Conservation (phyloP, 92 coral and sea anemone genomes). For the Ricordea florida region DNA sequence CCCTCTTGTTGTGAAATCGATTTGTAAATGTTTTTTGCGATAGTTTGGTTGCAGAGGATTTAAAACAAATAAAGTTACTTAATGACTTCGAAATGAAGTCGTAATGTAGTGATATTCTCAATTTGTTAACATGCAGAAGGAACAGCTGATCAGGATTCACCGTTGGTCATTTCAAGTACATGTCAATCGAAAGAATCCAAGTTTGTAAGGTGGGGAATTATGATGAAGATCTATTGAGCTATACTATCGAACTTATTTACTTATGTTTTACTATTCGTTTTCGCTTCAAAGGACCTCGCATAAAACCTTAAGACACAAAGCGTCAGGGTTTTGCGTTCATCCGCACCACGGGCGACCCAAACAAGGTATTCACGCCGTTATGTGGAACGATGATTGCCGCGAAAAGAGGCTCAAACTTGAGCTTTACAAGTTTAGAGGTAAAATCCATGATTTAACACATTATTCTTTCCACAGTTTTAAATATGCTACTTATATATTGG, state of each 20-base stretch:
- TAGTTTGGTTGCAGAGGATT: too few species aligned
- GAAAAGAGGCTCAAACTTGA: constrained; percentile 16
- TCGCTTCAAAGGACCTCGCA: background rate
- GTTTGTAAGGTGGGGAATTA: background rate
- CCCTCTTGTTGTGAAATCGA: too few species aligned
- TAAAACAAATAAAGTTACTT: too few species aligned
- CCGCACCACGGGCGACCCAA: background rate
- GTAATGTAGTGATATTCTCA: too few species aligned
- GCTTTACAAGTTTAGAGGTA: constrained; percentile 1
- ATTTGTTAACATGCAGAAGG: too few species aligned
- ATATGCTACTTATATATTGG: too few species aligned
- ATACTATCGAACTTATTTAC: too few species aligned
- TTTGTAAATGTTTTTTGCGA: too few species aligned
- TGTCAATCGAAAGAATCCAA: background rate
- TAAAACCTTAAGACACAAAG: constrained; percentile 8
- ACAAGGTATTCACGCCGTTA: background rate
- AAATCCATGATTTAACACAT: too few species aligned
- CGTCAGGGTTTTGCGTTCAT: constrained; percentile 16
- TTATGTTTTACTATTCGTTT: background rate
- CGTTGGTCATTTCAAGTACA: background rate
- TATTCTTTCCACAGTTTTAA: too few species aligned
- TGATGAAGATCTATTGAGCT: too few species aligned
- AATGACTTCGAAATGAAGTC: too few species aligned
- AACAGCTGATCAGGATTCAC: background rate
- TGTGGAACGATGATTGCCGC: constrained; percentile 14